These are phyloP conservation scores for Hypocryptadius cinnamomeus DNA, from an alignment of 2,113 vertebrate genomes.

Conservation along the genomic window DNA sequence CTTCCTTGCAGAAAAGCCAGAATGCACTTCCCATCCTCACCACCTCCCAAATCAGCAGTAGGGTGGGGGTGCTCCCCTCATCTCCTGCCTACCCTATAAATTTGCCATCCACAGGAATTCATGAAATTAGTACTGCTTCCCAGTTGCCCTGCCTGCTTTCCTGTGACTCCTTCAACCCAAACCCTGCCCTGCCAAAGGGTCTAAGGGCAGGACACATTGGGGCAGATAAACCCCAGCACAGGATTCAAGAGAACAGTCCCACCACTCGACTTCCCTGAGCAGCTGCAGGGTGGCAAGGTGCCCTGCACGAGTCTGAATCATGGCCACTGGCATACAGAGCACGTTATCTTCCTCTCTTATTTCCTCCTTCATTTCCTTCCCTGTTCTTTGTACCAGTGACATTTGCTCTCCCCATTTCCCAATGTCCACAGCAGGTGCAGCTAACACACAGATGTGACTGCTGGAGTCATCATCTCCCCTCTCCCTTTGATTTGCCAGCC, in stretches of 20 bases:
- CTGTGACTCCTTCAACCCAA: background rate
- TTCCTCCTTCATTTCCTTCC: constrained; percentile 34
- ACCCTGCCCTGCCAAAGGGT: background rate
- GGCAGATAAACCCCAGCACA: background rate
- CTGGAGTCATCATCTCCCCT: background rate
- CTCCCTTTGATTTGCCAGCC: background rate
- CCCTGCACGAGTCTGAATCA: background rate
- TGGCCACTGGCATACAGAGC: background rate
- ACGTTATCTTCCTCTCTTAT: background rate
- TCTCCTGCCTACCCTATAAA: background rate
- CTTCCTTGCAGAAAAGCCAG: background rate
- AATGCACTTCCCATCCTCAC: background rate
- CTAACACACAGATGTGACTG: background rate
- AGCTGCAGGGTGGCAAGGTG: background rate
- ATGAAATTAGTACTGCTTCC: background rate
- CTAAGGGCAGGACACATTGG: background rate
- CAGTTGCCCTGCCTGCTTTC: background rate
- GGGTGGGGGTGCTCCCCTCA: fast-evolving
- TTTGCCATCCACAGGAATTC: background rate
- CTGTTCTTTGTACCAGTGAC: background rate
- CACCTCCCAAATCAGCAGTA: background rate
- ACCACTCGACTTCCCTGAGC: background rate
- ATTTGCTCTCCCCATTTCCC: background rate
- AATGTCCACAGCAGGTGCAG: background rate
- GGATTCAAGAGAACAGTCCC: background rate